Evolutionary conservation across 2,113 vertebrate genomes (phyloP).

Genomic region (Pluvianellus socialis): DNA sequence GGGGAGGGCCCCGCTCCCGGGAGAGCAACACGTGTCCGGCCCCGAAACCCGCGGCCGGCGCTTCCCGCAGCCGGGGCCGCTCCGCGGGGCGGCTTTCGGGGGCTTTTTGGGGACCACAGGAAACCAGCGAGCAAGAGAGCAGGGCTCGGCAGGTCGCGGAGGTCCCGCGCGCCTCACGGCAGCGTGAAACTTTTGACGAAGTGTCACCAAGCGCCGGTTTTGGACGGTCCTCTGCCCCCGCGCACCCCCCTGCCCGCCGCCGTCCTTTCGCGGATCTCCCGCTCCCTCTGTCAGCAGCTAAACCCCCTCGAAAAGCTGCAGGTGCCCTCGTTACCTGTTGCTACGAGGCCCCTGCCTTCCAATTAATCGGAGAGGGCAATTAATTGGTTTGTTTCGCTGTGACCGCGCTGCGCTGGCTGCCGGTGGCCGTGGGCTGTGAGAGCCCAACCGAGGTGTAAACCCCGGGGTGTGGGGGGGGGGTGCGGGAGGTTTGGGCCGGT

Average conservation of each 20-base stretch:
- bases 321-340: conserved; percentile 38
- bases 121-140: neutral
- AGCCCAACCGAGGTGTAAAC: neutral
- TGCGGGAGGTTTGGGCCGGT: neutral
- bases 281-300: neutral
- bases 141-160: neutral
- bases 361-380: neutral
- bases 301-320: neutral
- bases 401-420: neutral
- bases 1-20: neutral
- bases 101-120: neutral
- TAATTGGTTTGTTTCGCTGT: neutral
- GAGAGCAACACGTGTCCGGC: neutral
- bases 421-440: neutral
- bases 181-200: neutral
- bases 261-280: neutral
- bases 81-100: neutral
- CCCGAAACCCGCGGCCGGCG: neutral
- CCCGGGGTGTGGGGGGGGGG: neutral
- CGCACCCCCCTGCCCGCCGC: neutral
- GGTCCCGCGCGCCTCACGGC: no score
- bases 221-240: neutral
- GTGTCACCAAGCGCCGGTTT: neutral
- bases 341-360: neutral
- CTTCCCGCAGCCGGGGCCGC: neutral